These are phyloP conservation scores for Zeugodacus cucurbitae DNA, from an alignment of 1,140 invertebrate species.

Conservation along the genomic window DNA sequence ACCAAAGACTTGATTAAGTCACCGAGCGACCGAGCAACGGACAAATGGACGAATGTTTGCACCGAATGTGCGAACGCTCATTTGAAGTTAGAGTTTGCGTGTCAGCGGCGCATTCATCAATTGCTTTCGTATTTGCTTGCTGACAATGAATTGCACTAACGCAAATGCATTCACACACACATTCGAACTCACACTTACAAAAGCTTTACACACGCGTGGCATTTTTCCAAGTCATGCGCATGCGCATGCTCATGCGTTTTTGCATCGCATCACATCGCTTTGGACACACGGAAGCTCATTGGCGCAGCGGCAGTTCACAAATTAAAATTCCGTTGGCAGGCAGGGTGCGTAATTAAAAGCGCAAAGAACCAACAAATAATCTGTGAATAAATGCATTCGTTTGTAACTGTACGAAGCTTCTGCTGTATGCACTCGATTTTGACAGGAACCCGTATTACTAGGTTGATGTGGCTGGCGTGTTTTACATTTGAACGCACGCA, in stretches of 20 bases:
- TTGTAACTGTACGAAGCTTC: background rate
- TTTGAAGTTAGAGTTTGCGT: constrained; percentile 51
- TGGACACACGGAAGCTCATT: constrained; percentile 6
- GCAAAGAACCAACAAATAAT: background rate
- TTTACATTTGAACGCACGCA: background rate
- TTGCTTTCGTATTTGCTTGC: constrained; percentile 60
- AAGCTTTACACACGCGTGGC: background rate
- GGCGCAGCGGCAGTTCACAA: constrained; percentile 22
- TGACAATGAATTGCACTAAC: constrained; percentile 64
- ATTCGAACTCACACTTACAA: background rate
- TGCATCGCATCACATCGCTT: too few species aligned
- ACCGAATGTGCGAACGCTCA: background rate
- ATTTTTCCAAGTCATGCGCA: background rate
- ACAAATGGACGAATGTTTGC: background rate
- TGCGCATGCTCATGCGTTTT: constrained; percentile 3
- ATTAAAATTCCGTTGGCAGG: constrained; percentile 5
- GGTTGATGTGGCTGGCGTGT: background rate
- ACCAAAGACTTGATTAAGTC: background rate
- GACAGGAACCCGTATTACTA: background rate
- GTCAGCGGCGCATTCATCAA: constrained; percentile 61
- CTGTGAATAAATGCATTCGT: background rate
- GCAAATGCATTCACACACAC: background rate
- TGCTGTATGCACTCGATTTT: background rate
- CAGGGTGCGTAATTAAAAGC: constrained; percentile 27
- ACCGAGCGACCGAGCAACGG: background rate